Conservation (phyloP, 2,888 invertebrate genomes). For the Patella pellucida region DNA sequence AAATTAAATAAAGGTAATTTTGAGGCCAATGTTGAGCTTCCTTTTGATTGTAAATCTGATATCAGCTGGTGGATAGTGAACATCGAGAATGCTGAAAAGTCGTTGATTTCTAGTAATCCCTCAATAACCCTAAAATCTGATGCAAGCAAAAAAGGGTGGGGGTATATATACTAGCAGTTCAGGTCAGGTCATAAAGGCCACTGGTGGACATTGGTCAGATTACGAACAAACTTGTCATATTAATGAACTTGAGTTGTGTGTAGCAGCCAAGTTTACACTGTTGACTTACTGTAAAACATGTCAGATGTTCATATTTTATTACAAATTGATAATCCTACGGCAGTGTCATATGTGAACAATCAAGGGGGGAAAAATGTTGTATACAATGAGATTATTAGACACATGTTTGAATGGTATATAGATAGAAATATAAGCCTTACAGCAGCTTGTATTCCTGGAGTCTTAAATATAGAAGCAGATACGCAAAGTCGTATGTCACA, state of each 20-base stretch:
- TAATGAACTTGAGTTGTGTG: slow-evolving; percentile 12
- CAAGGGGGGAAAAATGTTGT: neutral
- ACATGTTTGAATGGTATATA: slow-evolving; percentile 15
- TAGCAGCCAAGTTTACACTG: neutral
- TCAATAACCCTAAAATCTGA: neutral
- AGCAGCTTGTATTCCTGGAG: slow-evolving; percentile 14
- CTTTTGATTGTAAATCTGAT: neutral
- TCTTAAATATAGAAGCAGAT: slow-evolving; percentile 20
- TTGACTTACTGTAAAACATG: neutral
- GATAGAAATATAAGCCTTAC: slow-evolving; percentile 5
- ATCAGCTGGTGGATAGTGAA: slow-evolving; percentile 14
- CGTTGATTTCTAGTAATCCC: neutral
- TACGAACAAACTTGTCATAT: slow-evolving; percentile 12
- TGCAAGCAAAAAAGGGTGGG: slow-evolving; percentile 9
- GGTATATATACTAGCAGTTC: neutral
- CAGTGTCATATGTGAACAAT: slow-evolving; percentile 1
- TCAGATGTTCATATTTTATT: neutral
- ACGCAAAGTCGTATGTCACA: neutral
- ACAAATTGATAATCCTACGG: slow-evolving; percentile 3
- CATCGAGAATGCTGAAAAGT: neutral
- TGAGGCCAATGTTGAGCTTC: neutral
- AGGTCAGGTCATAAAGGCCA: neutral
- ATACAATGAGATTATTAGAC: neutral
- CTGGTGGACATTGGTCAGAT: neutral
- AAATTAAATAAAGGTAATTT: neutral